Conservation (phyloP, 53 echinoderm and acorn worm genomes). For the Stichopus horrens region DNA sequence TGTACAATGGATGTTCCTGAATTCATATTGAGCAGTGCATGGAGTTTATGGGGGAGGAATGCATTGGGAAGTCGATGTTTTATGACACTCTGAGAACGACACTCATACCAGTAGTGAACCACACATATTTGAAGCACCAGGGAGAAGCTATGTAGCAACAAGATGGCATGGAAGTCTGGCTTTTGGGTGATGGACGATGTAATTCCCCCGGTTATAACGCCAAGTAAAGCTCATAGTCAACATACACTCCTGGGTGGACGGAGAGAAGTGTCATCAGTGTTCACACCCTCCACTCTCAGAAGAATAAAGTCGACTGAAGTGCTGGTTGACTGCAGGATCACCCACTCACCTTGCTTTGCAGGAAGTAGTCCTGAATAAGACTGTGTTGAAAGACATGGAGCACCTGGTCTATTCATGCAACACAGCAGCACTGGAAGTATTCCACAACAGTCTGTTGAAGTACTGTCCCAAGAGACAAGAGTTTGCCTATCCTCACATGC, state of each 20-base stretch:
- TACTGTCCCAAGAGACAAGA: constrained; percentile 55
- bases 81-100: too few species aligned
- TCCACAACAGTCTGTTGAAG: constrained; percentile 45
- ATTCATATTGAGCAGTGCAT: too few species aligned
- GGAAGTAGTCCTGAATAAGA: constrained; percentile 44
- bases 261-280: constrained; percentile 42
- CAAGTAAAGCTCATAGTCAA: constrained; percentile 43
- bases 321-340: constrained; percentile 45
- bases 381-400: constrained; percentile 40
- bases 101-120: too few species aligned
- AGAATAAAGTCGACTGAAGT: neutral
- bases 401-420: constrained; percentile 52
- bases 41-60: too few species aligned
- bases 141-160: neutral
- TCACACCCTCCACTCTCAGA: constrained; percentile 37
- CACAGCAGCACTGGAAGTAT: constrained; percentile 59
- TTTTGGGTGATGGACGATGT: constrained; percentile 37
- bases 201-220: constrained; percentile 39
- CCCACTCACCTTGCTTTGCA: constrained; percentile 47
- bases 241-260: constrained; percentile 24
- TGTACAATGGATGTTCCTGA: too few species aligned
- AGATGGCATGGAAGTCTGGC: neutral
- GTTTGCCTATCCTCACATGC: constrained; percentile 48
- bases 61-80: too few species aligned
- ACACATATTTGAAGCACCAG: neutral